Evolutionary conservation across 2,888 invertebrate genomes (phyloP).

Genomic region (Trichogramma evanescens): DNA sequence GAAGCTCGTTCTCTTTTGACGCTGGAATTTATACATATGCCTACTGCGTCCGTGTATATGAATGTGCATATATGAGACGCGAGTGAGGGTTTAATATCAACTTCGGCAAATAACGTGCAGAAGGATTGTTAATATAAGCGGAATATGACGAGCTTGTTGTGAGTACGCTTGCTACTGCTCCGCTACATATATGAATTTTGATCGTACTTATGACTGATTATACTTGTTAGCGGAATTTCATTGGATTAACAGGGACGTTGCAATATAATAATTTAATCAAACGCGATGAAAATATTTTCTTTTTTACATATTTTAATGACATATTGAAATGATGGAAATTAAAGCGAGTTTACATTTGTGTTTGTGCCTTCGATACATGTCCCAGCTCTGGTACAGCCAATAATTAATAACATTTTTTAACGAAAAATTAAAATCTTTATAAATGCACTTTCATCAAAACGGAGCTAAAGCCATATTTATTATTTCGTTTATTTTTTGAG

Average conservation of each 20-base stretch:
- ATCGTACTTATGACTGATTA: background rate
- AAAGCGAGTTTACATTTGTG: background rate
- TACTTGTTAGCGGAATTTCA: background rate
- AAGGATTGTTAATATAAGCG: conserved; percentile 3
- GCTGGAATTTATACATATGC: no score
- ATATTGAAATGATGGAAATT: background rate
- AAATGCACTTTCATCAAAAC: background rate
- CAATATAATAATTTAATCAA: background rate
- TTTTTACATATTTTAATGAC: background rate
- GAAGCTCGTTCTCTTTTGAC: background rate
- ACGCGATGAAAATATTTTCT: background rate
- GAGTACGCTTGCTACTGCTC: no score
- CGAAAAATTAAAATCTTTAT: background rate
- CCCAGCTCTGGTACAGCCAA: background rate
- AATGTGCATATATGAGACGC: background rate
- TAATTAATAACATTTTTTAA: background rate
- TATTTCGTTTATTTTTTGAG: no score
- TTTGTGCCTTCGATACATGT: background rate
- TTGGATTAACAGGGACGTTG: background rate
- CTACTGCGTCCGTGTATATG: background rate
- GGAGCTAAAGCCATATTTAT: background rate
- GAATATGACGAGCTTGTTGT: conserved; percentile 1
- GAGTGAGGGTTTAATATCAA: conserved; percentile 6
- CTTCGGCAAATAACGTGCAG: background rate
- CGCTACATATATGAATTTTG: background rate